Evolutionary conservation across 2,888 invertebrate species (phyloP).

Genomic region (Phaedon cochleariae): DNA sequence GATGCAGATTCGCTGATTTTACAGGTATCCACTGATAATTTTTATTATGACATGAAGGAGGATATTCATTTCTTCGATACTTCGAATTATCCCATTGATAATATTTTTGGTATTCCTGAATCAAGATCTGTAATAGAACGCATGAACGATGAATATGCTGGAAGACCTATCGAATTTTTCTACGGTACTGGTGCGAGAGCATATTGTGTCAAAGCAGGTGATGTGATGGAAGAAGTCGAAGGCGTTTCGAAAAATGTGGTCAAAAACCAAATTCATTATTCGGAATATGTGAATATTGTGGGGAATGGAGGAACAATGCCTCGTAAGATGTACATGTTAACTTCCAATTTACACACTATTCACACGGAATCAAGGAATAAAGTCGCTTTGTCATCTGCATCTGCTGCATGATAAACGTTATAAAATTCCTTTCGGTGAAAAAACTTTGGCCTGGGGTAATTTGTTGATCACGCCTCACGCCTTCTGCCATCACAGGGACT

Average conservation of each 20-base stretch:
- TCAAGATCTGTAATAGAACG: slow-evolving; percentile 15
- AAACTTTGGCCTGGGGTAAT: slow-evolving; percentile 20
- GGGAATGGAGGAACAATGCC: slow-evolving; percentile 2
- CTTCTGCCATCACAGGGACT: not conserved
- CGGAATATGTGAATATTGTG: slow-evolving; percentile 8
- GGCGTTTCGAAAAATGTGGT: slow-evolving; percentile 11
- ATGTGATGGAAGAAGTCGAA: slow-evolving; percentile 19
- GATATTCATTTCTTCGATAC: slow-evolving; percentile 21
- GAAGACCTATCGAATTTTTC: slow-evolving; percentile 14
- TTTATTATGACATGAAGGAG: slow-evolving; percentile 20
- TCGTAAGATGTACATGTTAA: not conserved
- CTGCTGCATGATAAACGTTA: slow-evolving; percentile 14
- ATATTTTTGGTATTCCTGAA: slow-evolving; percentile 18
- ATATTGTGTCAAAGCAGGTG: slow-evolving; percentile 22
- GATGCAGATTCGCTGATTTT: slow-evolving; percentile 27
- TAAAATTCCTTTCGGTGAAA: slow-evolving; percentile 8
- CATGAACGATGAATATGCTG: slow-evolving; percentile 26
- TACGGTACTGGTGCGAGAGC: slow-evolving; percentile 23
- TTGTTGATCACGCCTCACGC: not conserved
- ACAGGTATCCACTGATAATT: slow-evolving; percentile 19
- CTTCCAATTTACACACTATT: slow-evolving; percentile 15
- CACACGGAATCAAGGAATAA: slow-evolving; percentile 19
- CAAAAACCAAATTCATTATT: not conserved
- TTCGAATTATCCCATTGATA: slow-evolving; percentile 21
- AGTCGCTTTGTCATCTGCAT: slow-evolving; percentile 10